phyloP scores from a whole-genome alignment of 2,113 vertebrate genomes.

The Charadrius vociferus region DNA sequence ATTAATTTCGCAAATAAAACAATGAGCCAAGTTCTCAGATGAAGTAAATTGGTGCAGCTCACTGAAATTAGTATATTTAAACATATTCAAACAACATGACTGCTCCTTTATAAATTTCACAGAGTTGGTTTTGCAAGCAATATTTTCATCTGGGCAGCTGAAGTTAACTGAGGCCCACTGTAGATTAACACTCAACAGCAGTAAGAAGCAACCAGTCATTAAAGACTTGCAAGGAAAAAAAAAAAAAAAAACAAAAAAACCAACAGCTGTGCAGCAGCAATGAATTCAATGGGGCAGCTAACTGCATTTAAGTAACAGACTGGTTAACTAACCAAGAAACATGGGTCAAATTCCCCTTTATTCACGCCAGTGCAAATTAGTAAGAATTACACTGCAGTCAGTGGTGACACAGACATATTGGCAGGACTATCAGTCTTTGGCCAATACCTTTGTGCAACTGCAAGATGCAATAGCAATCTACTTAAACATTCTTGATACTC shows the following conservation, averaged over 20 bases:
- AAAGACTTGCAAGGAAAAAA: background rate
- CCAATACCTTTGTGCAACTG: background rate
- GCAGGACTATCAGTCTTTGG: background rate
- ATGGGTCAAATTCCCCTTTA: accelerated
- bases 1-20: background rate
- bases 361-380: background rate
- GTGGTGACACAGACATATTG: background rate
- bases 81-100: background rate
- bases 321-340: background rate
- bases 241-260: background rate
- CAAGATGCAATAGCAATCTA: background rate
- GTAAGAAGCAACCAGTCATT: background rate
- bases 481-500: accelerated
- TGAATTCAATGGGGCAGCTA: background rate
- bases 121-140: background rate
- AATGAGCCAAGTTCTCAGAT: background rate
- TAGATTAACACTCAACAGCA: background rate
- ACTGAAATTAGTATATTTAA: background rate
- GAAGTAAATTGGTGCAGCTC: background rate
- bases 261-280: background rate
- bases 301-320: background rate
- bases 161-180: background rate
- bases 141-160: background rate
- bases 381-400: background rate
- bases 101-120: background rate